A percentile compares a stretch with the other conserved stretches of the same genome.
Conservation (phyloP, 2,113 vertebrate genomes). For the Propithecus coquereli region DNA sequence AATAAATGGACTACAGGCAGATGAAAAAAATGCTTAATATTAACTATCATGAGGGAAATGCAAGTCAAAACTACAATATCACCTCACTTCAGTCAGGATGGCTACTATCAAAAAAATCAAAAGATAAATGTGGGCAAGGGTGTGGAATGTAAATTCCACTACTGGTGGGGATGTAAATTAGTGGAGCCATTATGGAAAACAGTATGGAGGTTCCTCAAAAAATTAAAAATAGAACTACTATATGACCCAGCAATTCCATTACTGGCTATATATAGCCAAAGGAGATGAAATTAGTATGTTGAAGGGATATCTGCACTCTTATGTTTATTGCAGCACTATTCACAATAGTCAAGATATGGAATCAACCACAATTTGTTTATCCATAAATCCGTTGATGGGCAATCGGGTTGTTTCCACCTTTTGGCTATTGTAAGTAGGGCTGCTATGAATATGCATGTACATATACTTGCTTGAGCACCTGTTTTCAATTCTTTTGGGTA, state of each 20-base stretch:
- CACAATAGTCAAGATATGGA: background rate
- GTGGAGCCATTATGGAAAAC: background rate
- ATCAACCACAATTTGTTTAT: background rate
- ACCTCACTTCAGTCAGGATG: background rate
- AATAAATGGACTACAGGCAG: background rate
- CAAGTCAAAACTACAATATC: background rate
- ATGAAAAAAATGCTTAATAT: background rate
- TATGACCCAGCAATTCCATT: background rate
- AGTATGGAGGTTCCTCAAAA: background rate
- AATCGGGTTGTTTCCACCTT: background rate
- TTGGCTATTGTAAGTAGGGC: background rate
- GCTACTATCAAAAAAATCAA: background rate
- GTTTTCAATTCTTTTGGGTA: background rate
- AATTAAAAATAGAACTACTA: background rate
- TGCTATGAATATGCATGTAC: background rate
- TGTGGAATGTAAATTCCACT: background rate
- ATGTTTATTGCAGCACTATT: background rate
- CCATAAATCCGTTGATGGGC: background rate
- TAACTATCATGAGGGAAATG: background rate
- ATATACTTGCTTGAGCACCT: background rate
- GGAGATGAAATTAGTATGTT: background rate
- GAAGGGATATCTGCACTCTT: background rate
- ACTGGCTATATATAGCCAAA: background rate
- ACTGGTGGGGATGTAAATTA: background rate
- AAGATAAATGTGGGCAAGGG: background rate